Conservation (phyloP, 37 sponge, comb jelly and placozoan genomes). For the Lycopodina hypogea region DNA sequence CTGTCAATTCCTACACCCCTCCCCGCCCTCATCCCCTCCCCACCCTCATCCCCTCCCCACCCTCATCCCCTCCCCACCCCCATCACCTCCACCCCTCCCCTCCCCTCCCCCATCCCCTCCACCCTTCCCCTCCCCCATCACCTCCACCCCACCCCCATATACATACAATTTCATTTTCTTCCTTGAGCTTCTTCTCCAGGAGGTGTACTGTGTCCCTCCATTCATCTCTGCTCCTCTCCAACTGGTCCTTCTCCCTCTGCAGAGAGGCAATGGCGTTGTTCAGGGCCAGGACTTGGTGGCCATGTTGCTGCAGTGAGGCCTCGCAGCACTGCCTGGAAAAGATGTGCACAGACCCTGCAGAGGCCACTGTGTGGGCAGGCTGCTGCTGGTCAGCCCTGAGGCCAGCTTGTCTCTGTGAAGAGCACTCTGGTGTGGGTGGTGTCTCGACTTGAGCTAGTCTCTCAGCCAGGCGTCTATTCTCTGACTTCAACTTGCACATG, state of each 20-base stretch:
- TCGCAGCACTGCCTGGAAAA: no score
- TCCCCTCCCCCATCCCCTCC: no score
- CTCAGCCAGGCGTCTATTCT: slow-evolving; percentile 33
- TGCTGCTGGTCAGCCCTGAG: not conserved
- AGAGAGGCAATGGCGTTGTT: slow-evolving; percentile 43
- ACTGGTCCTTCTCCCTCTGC: slow-evolving; percentile 47
- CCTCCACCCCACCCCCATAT: no score
- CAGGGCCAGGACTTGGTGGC: slow-evolving; percentile 34
- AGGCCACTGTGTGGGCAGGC: not conserved
- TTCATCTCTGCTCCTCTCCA: slow-evolving; percentile 22
- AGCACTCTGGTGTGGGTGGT: slow-evolving; percentile 18
- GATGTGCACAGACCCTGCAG: not conserved
- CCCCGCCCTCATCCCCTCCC: no score
- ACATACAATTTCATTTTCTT: slow-evolving; percentile 30
- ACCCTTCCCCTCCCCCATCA: no score
- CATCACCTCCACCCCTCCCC: no score
- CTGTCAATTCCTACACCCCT: no score
- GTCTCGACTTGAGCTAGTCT: slow-evolving; percentile 2
- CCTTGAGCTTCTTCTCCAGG: slow-evolving; percentile 11
- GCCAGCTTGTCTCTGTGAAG: not conserved
- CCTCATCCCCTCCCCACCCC: no score
- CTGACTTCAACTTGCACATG: slow-evolving; percentile 29
- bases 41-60: no score
- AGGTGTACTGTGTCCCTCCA: slow-evolving; percentile 9
- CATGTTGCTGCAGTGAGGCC: not conserved